These are phyloP conservation scores for Taurulus bubalis DNA, from an alignment of 2,113 vertebrate genomes.

Conservation along the genomic window DNA sequence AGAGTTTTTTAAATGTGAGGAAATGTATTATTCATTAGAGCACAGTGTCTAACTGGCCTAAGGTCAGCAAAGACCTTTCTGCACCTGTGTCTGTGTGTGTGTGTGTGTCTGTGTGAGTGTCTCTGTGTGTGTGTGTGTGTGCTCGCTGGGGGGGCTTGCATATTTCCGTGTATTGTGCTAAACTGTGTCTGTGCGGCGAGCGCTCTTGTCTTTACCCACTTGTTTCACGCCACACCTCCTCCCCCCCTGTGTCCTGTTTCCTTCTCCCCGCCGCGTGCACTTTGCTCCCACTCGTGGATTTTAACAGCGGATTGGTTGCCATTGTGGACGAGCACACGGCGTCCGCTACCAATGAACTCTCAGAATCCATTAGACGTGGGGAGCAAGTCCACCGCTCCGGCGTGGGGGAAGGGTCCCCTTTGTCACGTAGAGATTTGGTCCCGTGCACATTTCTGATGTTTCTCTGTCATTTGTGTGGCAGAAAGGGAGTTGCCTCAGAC, in stretches of 20 bases:
- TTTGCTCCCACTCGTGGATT: conserved; percentile 72
- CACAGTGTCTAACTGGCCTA: conserved; percentile 62
- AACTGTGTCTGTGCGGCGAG: conserved; percentile 48
- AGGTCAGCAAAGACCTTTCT: conserved; percentile 75
- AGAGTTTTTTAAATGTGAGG: conserved; percentile 70
- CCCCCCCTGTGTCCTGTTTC: conserved; percentile 45
- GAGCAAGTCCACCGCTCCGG: conserved; percentile 56
- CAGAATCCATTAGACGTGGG: conserved; percentile 57
- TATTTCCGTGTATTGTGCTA: conserved; percentile 52
- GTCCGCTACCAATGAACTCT: conserved; percentile 38
- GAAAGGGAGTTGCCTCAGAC: conserved; percentile 74
- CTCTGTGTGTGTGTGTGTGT: conserved; percentile 6
- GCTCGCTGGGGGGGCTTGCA: conserved; percentile 27
- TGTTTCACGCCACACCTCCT: conserved; percentile 43
- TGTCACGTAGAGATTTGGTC: conserved; percentile 66
- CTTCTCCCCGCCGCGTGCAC: conserved; percentile 61
- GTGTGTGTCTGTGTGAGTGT: conserved; percentile 19
- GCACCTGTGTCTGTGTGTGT: conserved; percentile 51
- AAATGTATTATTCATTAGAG: conserved; percentile 76
- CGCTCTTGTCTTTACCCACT: conserved; percentile 43
- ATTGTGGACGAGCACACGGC: conserved; percentile 6
- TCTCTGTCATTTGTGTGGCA: conserved; percentile 73
- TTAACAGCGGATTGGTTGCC: conserved; percentile 41
- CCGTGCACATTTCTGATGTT: conserved; percentile 68
- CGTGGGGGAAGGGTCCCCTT: conserved; percentile 42